A percentile compares a stretch with the other conserved stretches of the same genome.
phyloP scores from a whole-genome alignment of 2,113 vertebrate genomes.

The Alethe castanea region DNA sequence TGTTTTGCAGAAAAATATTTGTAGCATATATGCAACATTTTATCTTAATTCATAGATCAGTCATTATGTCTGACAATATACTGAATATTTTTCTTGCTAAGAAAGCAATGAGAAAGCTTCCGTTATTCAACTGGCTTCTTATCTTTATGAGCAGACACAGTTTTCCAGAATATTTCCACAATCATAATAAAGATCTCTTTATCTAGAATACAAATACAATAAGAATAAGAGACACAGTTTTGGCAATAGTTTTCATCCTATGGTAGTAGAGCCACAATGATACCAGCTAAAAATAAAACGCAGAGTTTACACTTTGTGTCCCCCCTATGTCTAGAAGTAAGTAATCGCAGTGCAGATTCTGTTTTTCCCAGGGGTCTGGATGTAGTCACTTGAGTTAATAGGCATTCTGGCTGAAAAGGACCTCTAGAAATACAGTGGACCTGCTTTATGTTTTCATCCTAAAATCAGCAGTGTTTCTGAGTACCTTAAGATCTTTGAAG shows the following conservation, averaged over 20 bases:
- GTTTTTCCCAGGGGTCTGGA: background rate
- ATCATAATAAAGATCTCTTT: background rate
- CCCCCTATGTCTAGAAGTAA: background rate
- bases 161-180: conserved; percentile 29
- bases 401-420: background rate
- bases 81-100: background rate
- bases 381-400: background rate
- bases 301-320: background rate
- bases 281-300: background rate
- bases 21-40: background rate
- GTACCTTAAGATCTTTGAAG: background rate
- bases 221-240: background rate
- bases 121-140: background rate
- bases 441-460: background rate
- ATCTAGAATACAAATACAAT: background rate
- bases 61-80: background rate
- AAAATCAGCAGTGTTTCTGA: background rate
- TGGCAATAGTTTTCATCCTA: background rate
- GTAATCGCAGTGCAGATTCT: background rate
- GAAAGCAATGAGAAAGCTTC: background rate
- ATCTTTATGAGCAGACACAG: conserved; percentile 1
- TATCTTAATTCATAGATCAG: background rate
- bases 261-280: background rate
- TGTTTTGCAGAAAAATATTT: background rate
- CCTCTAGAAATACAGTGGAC: background rate